Base-by-base conservation (phyloP, 2,797 vertebrate species). In the Thamnophis elegans region DNA sequence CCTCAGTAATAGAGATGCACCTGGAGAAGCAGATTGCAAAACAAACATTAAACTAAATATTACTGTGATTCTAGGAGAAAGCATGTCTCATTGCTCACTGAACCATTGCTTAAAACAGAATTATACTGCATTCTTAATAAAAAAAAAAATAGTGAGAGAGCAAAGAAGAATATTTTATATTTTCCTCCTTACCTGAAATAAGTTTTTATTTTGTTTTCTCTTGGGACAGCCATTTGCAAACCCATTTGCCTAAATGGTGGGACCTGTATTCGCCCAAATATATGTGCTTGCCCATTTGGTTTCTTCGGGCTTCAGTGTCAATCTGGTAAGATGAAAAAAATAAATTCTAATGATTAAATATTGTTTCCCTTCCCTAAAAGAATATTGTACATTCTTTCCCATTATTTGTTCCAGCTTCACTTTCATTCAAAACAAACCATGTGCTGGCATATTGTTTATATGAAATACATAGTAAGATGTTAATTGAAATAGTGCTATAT, bases 211-310 rank as follows among this genome's bases (percentile, higher is more conserved):
- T 62, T 28, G 1, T 62, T 47, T 36, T 73, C 93, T 91, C 60
- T 92, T 92, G 42, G 42, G 73, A 12, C 95, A 98, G 98, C 98
- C 93, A 96, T 98, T 62, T 98, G 98, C 95, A 96, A 97, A 3
- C 98, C 98, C 0, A 93, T 98, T 91, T 98, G 98, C 95, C 97
- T 98, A 93, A 98, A 98, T 22, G 98, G 98, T 87, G 98, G 98
- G 4, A 82, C 25, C 53, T 99, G 98, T 4, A 91, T 96, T 22
- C 95, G 92, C 1, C 97, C 97, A 0, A 96, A 98, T 25, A 22
- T 0, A 7, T 99, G 98, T 94, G 93, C 88, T 0, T 98, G 98
- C 96, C 98, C 98, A 85, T 91, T 59, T 0, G 98, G 98, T 13
- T 98, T 98, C 97, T 98, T 98, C 0, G 98, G 98, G 4, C 93